A percentile compares a stretch with the other conserved stretches of the same genome.
These are phyloP conservation scores for Cantharis rufa DNA, from an alignment of 2,888 invertebrate species.

Conservation along the genomic window DNA sequence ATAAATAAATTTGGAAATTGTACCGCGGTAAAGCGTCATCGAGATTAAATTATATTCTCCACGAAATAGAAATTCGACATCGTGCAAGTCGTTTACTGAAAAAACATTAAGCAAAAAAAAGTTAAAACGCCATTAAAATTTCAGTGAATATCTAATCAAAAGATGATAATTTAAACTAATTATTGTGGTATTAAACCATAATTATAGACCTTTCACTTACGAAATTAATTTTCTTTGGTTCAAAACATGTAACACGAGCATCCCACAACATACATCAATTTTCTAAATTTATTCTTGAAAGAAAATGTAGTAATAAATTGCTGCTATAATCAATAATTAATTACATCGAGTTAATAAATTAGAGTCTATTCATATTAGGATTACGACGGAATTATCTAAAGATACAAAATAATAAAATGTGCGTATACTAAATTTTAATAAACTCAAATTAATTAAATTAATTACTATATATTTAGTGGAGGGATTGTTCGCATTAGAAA, in stretches of 20 bases:
- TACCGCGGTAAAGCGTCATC: too few species aligned
- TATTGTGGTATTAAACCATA: neutral
- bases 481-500: neutral
- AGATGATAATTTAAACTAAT: neutral
- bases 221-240: neutral
- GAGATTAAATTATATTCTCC: too few species aligned
- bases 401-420: neutral
- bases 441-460: neutral
- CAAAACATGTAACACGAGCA: neutral
- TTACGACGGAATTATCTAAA: neutral
- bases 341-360: neutral
- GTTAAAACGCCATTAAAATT: neutral
- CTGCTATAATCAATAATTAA: neutral
- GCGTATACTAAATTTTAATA: neutral
- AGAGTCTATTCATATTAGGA: neutral
- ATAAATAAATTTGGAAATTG: neutral
- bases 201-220: neutral
- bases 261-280: neutral
- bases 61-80: neutral
- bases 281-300: neutral
- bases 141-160: neutral
- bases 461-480: neutral
- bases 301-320: neutral
- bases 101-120: neutral
- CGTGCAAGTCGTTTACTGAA: too few species aligned